Percentiles rank a stretch among this genome's conserved stretches.
Conservation (phyloP, 2,797 vertebrate genomes). For the Esox masquinongy region DNA sequence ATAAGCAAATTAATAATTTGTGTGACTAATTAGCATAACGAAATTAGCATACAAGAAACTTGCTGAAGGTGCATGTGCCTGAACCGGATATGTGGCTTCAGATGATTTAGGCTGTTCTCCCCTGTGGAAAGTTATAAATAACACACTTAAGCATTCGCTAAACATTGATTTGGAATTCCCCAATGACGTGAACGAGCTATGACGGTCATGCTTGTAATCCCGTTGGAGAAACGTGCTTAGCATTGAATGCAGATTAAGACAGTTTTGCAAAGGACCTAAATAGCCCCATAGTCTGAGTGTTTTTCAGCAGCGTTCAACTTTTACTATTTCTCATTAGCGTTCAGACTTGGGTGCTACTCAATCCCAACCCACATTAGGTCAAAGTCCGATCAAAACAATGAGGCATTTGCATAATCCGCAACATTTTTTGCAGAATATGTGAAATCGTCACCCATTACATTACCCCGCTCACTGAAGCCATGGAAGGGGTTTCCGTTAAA, state of each 20-base stretch:
- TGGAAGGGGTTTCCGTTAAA: too few species aligned
- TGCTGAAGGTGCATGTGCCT: constrained; percentile 37
- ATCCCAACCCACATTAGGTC: constrained; percentile 12
- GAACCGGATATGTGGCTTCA: constrained; percentile 52
- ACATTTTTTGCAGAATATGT: not conserved
- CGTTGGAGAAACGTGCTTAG: constrained; percentile 75
- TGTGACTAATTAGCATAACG: constrained; percentile 51
- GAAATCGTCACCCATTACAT: not conserved
- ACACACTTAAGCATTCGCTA: constrained; percentile 65
- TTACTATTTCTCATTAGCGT: constrained; percentile 50
- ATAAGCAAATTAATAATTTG: constrained; percentile 51
- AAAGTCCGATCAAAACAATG: not conserved
- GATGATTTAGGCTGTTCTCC: constrained; percentile 57
- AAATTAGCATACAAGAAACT: constrained; percentile 44
- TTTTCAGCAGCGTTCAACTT: constrained; percentile 57
- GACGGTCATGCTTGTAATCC: constrained; percentile 78
- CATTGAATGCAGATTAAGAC: constrained; percentile 78
- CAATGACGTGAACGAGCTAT: constrained; percentile 62
- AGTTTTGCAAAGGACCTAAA: constrained; percentile 60
- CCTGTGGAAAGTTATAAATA: constrained; percentile 49
- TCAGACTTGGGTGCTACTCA: constrained; percentile 34
- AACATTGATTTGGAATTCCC: constrained; percentile 72
- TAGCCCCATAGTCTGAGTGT: constrained; percentile 46
- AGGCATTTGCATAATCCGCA: not conserved
- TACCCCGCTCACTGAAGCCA: too few species aligned